Evolutionary conservation across 2,888 invertebrate genomes (phyloP).

Genomic region (Hipparchia sbordonii): DNA sequence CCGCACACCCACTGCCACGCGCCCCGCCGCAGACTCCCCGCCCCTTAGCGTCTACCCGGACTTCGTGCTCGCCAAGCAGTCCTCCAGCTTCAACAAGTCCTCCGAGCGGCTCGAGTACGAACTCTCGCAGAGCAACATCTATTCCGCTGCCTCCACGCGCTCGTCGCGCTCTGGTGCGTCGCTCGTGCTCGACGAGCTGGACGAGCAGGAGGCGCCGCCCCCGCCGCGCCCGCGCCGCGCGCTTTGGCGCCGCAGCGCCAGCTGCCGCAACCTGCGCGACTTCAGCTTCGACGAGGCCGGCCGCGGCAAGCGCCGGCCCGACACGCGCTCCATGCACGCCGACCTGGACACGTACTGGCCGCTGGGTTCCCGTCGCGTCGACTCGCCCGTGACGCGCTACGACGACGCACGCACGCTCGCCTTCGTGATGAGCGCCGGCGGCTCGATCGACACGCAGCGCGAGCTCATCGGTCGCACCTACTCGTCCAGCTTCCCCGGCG

Average conservation of each 20-base stretch:
- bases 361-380: constrained; percentile 73
- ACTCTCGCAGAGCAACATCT: constrained; percentile 81
- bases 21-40: constrained; percentile 59
- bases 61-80: constrained; percentile 72
- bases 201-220: constrained; percentile 35
- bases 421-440: constrained; percentile 78
- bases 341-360: constrained; percentile 65
- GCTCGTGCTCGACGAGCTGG: constrained; percentile 56
- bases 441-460: constrained; percentile 84
- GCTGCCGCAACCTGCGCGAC: constrained; percentile 91
- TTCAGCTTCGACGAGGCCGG: constrained; percentile 89
- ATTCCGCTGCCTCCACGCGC: constrained; percentile 75
- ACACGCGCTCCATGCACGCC: constrained; percentile 67
- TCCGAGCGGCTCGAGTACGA: constrained; percentile 82
- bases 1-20: constrained; percentile 69
- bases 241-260: constrained; percentile 91
- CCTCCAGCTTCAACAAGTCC: constrained; percentile 72
- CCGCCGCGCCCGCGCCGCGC: constrained; percentile 55
- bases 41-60: constrained; percentile 77
- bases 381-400: constrained; percentile 88
- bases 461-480: constrained; percentile 88
- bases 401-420: constrained; percentile 85
- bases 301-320: constrained; percentile 83
- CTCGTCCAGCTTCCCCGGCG: constrained; percentile 94
- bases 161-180: constrained; percentile 70